Evolutionary conservation across 2,113 vertebrate species (phyloP).

Genomic region (Myrmecobius fasciatus): DNA sequence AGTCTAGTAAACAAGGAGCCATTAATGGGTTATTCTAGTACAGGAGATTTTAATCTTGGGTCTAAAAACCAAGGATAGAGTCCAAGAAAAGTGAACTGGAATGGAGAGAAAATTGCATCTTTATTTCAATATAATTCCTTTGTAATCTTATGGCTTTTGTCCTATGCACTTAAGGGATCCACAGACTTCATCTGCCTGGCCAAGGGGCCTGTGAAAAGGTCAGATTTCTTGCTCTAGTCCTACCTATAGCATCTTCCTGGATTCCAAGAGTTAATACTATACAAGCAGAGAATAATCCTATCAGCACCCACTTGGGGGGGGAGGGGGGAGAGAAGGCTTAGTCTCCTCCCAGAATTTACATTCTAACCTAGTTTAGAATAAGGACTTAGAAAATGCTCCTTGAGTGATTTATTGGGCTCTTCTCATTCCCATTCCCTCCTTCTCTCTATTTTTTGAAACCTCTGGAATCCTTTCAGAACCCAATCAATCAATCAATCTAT

Average conservation of each 20-base stretch:
- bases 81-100: not conserved
- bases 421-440: not conserved
- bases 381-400: not conserved
- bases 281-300: not conserved
- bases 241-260: not conserved
- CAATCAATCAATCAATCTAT: not conserved
- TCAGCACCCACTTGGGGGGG: too few species aligned
- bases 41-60: not conserved
- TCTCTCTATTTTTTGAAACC: not conserved
- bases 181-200: not conserved
- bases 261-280: not conserved
- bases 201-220: not conserved
- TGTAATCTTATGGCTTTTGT: not conserved
- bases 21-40: not conserved
- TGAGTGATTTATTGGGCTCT: not conserved
- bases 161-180: not conserved
- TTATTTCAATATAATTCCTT: not conserved
- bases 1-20: not conserved
- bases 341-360: not conserved
- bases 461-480: not conserved
- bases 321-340: not conserved
- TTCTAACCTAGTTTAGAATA: not conserved
- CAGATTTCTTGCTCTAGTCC: not conserved
- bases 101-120: not conserved
- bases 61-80: too few species aligned